A percentile compares a stretch with the other conserved stretches of the same genome.
Conservation (phyloP, 2,797 vertebrate genomes). For the Tadarida brasiliensis region DNA sequence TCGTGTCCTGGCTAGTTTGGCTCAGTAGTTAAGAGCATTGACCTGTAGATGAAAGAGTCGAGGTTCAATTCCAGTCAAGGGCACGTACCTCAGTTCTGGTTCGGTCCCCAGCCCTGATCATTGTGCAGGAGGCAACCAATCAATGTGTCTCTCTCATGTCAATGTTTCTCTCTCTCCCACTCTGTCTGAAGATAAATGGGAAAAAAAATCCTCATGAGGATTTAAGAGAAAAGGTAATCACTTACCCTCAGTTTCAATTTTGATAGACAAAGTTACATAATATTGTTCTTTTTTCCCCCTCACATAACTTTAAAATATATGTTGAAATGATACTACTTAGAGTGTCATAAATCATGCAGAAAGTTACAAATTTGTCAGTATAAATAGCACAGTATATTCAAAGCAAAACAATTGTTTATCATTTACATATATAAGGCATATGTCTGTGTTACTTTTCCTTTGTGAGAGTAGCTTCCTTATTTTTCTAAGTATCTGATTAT, state of each 20-base stretch:
- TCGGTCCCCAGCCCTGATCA: no score
- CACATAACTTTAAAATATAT: neutral
- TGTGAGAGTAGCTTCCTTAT: neutral
- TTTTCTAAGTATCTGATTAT: slow-evolving; percentile 49
- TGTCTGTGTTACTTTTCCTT: neutral
- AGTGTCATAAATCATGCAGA: neutral
- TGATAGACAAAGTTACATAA: neutral
- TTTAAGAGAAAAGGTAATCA: neutral
- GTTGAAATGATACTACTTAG: neutral
- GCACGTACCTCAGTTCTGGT: no score
- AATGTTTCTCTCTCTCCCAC: no score
- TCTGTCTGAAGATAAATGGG: no score
- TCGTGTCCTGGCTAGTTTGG: no score
- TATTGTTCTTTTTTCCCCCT: neutral
- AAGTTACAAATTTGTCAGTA: neutral
- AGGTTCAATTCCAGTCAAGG: no score
- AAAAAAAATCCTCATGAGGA: no score
- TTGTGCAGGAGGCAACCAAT: no score
- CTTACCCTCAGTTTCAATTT: neutral
- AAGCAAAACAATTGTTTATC: neutral
- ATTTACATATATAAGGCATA: neutral
- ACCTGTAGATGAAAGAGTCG: no score
- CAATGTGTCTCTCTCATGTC: no score
- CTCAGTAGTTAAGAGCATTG: no score
- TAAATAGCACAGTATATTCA: neutral